Evolutionary conservation across 2,888 invertebrate genomes (phyloP), one percentile per base, ranked within the genome.

Genomic region (Mantis religiosa): DNA sequence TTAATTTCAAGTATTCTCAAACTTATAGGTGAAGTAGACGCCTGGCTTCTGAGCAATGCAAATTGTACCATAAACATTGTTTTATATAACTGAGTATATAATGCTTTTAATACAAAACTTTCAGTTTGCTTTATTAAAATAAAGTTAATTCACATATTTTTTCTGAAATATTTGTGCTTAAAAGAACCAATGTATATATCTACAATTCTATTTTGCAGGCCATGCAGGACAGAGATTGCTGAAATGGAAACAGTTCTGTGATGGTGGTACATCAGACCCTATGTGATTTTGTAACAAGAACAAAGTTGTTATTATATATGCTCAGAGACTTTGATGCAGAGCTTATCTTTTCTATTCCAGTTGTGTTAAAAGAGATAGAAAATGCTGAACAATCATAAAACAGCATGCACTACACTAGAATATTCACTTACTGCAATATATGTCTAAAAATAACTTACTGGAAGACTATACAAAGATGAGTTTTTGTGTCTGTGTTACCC

Each of bases 171-270:
- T n/a, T n/a, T n/a, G n/a, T n/a, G n/a, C n/a, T n/a, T n/a, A n/a
- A n/a, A n/a, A n/a, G n/a, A n/a, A n/a, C n/a, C n/a, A n/a, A n/a
- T n/a, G n/a, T n/a, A n/a, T n/a, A n/a, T n/a, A n/a, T n/a, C n/a
- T n/a, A n/a, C n/a, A n/a, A 6, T 71, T 87, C 88, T 71, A 27
- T 89, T 92, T 91, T 92, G 92, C 89, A 92, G 94, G 93, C 93
- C 94, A 92, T 94, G 95, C 93, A 94, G 96, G 94, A 96, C 96
- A 90, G 96, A 96, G 94, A 96, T 96, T 91, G 97, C 97, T 92
- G 97, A 98, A 95, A 97, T 97, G 96, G 97, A 98, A 95, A 98
- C 97, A 93, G 97, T 97, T 95, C 97, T 97, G 96, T 97, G 97
- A 97, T 94, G 93, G 91, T 92, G 92, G 90, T 82, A 89, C 25